Evolutionary conservation across 1,140 invertebrate species (phyloP).

Genomic region (Helicorthomorpha holstii): DNA sequence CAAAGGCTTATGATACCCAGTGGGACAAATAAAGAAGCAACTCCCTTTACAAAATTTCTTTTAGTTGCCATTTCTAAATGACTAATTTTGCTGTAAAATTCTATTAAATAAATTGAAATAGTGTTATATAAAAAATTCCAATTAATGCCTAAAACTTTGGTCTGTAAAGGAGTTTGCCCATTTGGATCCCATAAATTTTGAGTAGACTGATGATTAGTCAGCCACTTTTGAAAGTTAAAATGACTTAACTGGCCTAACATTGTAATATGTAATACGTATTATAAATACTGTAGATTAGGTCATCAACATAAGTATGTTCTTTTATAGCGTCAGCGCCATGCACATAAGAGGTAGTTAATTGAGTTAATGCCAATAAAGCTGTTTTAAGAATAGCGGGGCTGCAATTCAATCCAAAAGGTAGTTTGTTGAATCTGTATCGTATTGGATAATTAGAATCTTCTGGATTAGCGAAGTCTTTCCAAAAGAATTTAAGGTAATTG

Average conservation of each 20-base stretch:
- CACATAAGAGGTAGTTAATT: too few species aligned
- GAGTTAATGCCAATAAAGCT: too few species aligned
- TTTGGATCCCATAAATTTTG: background rate
- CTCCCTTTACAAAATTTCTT: background rate
- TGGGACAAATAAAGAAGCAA: background rate
- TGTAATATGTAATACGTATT: too few species aligned
- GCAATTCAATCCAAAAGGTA: too few species aligned
- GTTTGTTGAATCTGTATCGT: too few species aligned
- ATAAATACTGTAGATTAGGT: too few species aligned
- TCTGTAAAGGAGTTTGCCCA: background rate
- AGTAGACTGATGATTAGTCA: background rate
- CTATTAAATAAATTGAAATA: background rate
- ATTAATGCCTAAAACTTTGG: background rate
- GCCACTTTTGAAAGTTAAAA: background rate
- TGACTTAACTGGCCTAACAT: background rate
- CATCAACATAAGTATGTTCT: too few species aligned
- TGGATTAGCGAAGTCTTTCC: too few species aligned
- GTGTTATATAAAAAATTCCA: background rate
- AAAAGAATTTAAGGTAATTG: too few species aligned
- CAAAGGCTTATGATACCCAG: background rate
- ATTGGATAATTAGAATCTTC: too few species aligned
- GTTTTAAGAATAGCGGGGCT: too few species aligned
- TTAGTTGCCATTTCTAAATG: background rate
- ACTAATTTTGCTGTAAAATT: background rate
- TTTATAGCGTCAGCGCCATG: too few species aligned